Percentiles rank a stretch among this genome's conserved stretches.
These are phyloP conservation scores for Myripristis jacobus DNA, from an alignment of 2,797 vertebrate species.

Conservation along the genomic window DNA sequence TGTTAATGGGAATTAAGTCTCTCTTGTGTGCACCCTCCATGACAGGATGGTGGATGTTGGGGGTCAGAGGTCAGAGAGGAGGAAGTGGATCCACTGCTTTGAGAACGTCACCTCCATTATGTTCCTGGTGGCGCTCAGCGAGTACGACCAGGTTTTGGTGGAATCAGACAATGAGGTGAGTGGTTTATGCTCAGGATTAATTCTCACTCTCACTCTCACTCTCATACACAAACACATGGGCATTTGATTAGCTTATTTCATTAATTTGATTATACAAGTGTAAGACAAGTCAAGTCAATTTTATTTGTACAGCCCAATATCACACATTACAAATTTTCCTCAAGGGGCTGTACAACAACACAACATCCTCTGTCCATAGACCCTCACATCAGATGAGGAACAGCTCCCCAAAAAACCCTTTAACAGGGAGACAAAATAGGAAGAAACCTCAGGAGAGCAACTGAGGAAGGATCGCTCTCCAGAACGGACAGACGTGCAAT, in stretches of 20 bases:
- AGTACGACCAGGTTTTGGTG: conserved; percentile 96
- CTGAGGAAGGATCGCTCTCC: too few relatives aligned
- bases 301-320: too few relatives aligned
- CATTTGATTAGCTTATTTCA: background rate
- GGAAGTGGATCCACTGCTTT: conserved; percentile 99
- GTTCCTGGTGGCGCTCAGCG: conserved; percentile 97
- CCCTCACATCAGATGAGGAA: too few relatives aligned
- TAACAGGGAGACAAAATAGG: too few relatives aligned
- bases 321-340: too few relatives aligned
- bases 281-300: too few relatives aligned
- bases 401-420: too few relatives aligned
- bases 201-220: background rate
- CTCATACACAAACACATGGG: background rate
- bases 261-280: background rate
- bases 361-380: too few relatives aligned
- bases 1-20: conserved; percentile 25
- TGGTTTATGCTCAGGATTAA: background rate
- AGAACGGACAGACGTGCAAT: too few relatives aligned
- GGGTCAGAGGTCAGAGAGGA: conserved; percentile 96
- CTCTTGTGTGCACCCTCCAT: conserved; percentile 29
- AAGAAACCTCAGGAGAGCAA: too few relatives aligned
- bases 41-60: conserved; percentile 97
- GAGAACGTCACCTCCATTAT: conserved; percentile 98
- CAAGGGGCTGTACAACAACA: too few relatives aligned
- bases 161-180: conserved; percentile 96